Evolutionary conservation across 1,140 invertebrate genomes (phyloP).

Genomic region (Papilio xuthus): DNA sequence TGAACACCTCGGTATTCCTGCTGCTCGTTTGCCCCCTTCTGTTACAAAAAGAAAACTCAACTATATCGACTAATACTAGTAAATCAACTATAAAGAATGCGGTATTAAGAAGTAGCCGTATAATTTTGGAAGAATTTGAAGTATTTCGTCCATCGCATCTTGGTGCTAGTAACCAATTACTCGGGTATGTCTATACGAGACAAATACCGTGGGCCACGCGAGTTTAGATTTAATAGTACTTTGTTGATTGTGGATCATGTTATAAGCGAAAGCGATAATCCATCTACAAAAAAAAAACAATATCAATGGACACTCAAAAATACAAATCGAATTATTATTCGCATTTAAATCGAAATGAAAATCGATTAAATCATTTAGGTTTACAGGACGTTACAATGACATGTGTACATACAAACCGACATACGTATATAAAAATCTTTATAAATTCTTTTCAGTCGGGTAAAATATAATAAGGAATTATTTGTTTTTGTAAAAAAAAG

Average conservation of each 20-base stretch:
- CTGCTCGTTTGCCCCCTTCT: too few relatives aligned
- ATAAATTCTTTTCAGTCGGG: too few relatives aligned
- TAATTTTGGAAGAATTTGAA: slow-evolving; percentile 54
- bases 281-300: background rate
- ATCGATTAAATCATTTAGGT: too few relatives aligned
- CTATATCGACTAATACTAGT: slow-evolving; percentile 4
- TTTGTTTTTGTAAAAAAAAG: too few relatives aligned
- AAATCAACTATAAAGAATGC: slow-evolving; percentile 24
- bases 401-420: too few relatives aligned
- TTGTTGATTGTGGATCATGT: slow-evolving; percentile 3
- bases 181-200: slow-evolving; percentile 47
- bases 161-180: slow-evolving; percentile 46
- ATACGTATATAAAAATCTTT: too few relatives aligned
- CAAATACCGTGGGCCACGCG: slow-evolving; percentile 36
- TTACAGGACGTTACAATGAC: too few relatives aligned
- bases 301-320: background rate
- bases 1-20: too few relatives aligned
- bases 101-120: slow-evolving; percentile 19
- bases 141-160: slow-evolving; percentile 47
- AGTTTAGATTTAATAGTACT: slow-evolving; percentile 31
- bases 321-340: too few relatives aligned
- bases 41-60: too few relatives aligned
- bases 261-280: background rate
- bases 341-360: background rate
- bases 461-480: too few relatives aligned